Evolutionary conservation across 2,888 invertebrate genomes (phyloP).

Genomic region (Leucophenga montana): DNA sequence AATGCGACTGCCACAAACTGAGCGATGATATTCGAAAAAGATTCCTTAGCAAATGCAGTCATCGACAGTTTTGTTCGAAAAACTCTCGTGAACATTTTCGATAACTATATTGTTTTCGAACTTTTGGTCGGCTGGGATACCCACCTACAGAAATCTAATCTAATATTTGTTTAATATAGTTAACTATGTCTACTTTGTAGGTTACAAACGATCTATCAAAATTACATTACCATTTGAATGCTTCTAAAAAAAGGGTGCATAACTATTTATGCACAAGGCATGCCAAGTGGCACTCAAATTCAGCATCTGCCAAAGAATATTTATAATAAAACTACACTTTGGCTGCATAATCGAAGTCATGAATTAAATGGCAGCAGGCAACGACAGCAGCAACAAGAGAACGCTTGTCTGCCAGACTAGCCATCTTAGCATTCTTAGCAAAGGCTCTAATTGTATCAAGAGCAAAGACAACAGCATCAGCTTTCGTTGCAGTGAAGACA

Average conservation of each 20-base stretch:
- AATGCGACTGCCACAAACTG: no score
- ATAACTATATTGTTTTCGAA: no score
- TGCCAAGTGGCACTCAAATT: neutral
- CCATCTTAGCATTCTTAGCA: conserved; percentile 31
- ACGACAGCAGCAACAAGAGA: conserved; percentile 10
- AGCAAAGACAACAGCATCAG: conserved; percentile 28
- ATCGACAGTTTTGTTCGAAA: no score
- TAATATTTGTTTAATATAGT: no score
- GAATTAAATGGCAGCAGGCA: conserved; percentile 25
- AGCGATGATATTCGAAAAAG: no score
- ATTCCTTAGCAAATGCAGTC: no score
- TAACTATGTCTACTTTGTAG: no score
- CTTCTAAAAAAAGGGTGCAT: no score
- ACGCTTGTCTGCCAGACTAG: no score
- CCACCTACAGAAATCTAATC: no score
- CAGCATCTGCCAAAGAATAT: neutral
- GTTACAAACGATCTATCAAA: neutral
- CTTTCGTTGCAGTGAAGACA: neutral
- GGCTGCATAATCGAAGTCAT: conserved; percentile 21
- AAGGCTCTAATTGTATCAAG: conserved; percentile 54
- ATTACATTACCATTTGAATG: neutral
- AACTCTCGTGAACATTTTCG: no score
- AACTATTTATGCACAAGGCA: neutral
- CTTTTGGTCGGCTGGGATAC: no score
- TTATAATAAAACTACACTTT: conserved; percentile 5